phyloP scores from a whole-genome alignment of 1,140 invertebrate genomes.

The Drosophila subpulchrella region DNA sequence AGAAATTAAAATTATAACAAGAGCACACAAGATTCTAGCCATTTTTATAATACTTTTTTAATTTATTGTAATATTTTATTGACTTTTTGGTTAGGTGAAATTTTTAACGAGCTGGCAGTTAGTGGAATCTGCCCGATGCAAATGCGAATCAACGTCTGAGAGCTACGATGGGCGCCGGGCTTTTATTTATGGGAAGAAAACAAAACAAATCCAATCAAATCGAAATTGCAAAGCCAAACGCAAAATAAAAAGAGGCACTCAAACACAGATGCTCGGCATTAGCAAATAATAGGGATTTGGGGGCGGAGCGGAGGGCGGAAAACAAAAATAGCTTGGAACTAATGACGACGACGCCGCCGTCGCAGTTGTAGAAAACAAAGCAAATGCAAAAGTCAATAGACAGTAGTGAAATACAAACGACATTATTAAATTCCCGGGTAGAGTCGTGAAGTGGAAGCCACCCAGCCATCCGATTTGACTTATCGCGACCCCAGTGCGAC shows the following conservation, averaged over 20 bases:
- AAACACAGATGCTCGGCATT: conserved; percentile 40
- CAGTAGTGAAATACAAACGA: conserved; percentile 70
- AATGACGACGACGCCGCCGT: conserved; percentile 45
- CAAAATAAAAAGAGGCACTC: conserved; percentile 30
- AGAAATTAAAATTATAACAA: conserved; percentile 33
- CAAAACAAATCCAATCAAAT: conserved; percentile 62
- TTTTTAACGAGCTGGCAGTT: background rate
- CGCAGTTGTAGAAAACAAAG: conserved; percentile 47
- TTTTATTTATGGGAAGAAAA: conserved; percentile 74
- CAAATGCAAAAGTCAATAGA: conserved; percentile 50
- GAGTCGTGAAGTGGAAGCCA: conserved; percentile 57
- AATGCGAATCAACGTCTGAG: conserved; percentile 67
- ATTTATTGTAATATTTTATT: background rate
- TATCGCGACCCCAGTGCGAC: conserved; percentile 25
- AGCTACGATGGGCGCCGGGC: conserved; percentile 24
- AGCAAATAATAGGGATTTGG: conserved; percentile 41
- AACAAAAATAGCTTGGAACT: conserved; percentile 55
- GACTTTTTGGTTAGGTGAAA: conserved; percentile 7
- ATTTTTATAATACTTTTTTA: conserved; percentile 6
- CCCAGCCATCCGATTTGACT: conserved; percentile 16
- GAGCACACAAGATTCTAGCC: conserved; percentile 32
- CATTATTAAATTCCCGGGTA: conserved; percentile 73
- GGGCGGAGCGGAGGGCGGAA: conserved; percentile 31
- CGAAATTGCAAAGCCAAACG: conserved; percentile 39
- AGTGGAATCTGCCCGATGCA: conserved; percentile 45